phyloP scores from a whole-genome alignment of 1,140 invertebrate species.

The Neodiprion lecontei region DNA sequence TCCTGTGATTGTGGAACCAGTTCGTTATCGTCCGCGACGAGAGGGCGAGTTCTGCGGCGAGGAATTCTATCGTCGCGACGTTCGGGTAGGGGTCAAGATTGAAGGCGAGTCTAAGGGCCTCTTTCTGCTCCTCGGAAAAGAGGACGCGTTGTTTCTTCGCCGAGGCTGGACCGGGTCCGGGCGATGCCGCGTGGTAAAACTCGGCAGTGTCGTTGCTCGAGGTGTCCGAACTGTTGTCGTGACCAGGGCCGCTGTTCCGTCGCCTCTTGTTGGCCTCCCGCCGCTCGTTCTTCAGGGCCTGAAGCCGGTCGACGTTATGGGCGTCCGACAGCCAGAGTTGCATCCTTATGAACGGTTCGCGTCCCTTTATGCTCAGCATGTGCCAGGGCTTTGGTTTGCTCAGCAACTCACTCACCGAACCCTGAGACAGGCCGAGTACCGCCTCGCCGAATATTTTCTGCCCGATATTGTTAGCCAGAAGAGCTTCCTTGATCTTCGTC shows the following conservation, averaged over 20 bases:
- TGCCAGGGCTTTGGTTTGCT: conserved; percentile 99
- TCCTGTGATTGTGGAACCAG: conserved; percentile 99
- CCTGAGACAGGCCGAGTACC: conserved; percentile 94
- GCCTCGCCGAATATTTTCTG: conserved; percentile 99
- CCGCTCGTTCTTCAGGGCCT: conserved; percentile 86
- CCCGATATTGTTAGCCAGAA: conserved; percentile 96
- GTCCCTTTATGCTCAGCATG: conserved; percentile 97
- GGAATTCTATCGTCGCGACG: conserved; percentile 92
- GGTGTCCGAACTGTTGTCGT: conserved; percentile 85
- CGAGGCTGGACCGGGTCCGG: conserved; percentile 76
- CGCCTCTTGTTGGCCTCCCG: conserved; percentile 88
- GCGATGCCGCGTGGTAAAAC: conserved; percentile 86
- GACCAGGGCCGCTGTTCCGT: conserved; percentile 78
- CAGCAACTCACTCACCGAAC: conserved; percentile 94
- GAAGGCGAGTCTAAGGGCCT: conserved; percentile 92
- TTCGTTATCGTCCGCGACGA: conserved; percentile 96
- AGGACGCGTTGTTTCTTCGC: conserved; percentile 92
- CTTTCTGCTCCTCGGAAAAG: conserved; percentile 98
- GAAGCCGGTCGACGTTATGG: conserved; percentile 89
- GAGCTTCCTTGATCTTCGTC: conserved; percentile 95
- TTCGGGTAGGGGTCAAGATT: conserved; percentile 96
- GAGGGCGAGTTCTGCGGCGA: conserved; percentile 90
- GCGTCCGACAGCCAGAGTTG: conserved; percentile 95
- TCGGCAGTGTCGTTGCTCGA: conserved; percentile 89
- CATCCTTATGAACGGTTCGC: conserved; percentile 98